Conservation (phyloP, 2,113 vertebrate genomes). For the Peromyscus leucopus region DNA sequence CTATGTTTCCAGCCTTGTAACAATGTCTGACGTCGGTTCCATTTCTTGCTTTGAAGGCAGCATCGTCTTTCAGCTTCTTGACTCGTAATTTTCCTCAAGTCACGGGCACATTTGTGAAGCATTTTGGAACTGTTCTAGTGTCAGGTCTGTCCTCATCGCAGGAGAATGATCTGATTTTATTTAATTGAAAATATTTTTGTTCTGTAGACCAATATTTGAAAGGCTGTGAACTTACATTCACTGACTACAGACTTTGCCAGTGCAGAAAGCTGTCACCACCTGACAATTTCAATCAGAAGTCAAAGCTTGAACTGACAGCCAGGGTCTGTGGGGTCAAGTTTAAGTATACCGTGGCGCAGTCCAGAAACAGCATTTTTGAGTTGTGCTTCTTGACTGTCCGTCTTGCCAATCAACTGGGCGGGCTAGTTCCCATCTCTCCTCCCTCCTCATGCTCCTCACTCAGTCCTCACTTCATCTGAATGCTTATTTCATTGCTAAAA, state of each 20-base stretch:
- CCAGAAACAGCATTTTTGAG: background rate
- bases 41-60: conserved; percentile 36
- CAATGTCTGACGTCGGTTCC: conserved; percentile 13
- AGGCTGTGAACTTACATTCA: background rate
- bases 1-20: background rate
- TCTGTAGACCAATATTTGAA: conserved; percentile 36
- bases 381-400: conserved; percentile 17
- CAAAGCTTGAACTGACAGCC: conserved; percentile 40
- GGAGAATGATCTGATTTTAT: conserved; percentile 49
- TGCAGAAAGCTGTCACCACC: background rate
- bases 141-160: background rate
- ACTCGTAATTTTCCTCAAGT: background rate
- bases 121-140: background rate
- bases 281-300: conserved; percentile 52
- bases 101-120: conserved; percentile 6
- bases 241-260: background rate
- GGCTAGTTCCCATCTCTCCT: conserved; percentile 26
- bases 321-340: background rate
- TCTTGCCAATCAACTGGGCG: conserved; percentile 14
- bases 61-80: conserved; percentile 36
- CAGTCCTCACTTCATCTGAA: background rate
- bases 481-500: background rate
- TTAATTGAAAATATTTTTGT: conserved; percentile 52
- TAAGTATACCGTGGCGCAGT: conserved; percentile 8
- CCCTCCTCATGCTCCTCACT: background rate